Evolutionary conservation across 2,797 vertebrate species (phyloP).

Genomic region (Lacerta agilis): DNA sequence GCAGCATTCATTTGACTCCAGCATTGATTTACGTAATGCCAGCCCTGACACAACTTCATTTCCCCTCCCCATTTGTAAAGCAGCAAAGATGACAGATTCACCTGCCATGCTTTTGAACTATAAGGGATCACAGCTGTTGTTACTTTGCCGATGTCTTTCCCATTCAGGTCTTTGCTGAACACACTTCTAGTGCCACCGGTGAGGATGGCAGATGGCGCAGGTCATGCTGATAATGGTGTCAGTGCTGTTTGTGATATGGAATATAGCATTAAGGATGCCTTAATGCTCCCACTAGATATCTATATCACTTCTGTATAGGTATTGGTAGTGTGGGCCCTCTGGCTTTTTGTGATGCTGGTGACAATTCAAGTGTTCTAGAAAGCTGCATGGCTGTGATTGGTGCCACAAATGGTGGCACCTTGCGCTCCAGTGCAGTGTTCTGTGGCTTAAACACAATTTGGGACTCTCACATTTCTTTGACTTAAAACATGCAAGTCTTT

Average conservation of each 20-base stretch:
- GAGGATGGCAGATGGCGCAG: neutral
- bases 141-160: slow-evolving; percentile 6
- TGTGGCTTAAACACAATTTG: neutral
- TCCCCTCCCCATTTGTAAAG: neutral
- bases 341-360: neutral
- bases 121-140: neutral
- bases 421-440: neutral
- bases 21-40: neutral
- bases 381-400: slow-evolving; percentile 1
- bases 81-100: neutral
- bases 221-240: neutral
- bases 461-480: neutral
- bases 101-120: neutral
- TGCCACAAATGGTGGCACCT: neutral
- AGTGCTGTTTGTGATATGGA: neutral
- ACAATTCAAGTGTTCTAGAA: slow-evolving; percentile 1
- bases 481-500: neutral
- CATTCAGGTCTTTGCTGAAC: slow-evolving; percentile 14
- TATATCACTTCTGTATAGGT: neutral
- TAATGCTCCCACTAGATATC: neutral
- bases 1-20: neutral
- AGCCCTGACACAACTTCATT: neutral
- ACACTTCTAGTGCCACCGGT: neutral
- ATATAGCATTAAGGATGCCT: neutral
- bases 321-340: neutral